These are phyloP conservation scores for Tapirus terrestris DNA, from an alignment of 2,113 vertebrate genomes.

Conservation along the genomic window DNA sequence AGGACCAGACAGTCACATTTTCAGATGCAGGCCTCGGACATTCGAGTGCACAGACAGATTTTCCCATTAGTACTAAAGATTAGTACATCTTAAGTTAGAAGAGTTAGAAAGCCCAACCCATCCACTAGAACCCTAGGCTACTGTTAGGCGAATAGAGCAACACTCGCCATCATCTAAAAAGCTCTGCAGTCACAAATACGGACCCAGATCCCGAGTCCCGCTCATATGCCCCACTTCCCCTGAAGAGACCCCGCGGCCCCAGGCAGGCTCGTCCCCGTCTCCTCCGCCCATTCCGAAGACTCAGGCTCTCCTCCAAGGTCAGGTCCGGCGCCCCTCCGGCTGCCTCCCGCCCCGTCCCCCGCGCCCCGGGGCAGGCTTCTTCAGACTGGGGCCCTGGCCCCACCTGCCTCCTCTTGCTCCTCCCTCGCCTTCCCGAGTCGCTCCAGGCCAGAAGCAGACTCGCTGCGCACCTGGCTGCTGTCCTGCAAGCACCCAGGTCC, in stretches of 20 bases:
- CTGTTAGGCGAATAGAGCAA: neutral
- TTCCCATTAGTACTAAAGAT: neutral
- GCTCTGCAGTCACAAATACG: neutral
- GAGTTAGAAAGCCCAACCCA: neutral
- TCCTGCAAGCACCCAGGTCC: neutral
- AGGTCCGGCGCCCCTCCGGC: neutral
- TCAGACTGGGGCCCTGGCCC: neutral
- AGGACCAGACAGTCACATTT: neutral
- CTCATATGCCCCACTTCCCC: neutral
- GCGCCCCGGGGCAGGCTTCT: accelerated
- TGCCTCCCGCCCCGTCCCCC: neutral
- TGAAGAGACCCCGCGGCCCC: neutral
- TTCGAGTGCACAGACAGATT: neutral
- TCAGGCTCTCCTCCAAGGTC: neutral
- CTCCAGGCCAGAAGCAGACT: neutral
- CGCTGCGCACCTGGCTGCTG: neutral
- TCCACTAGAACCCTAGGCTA: neutral
- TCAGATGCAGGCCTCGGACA: neutral
- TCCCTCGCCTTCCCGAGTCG: neutral
- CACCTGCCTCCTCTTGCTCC: neutral
- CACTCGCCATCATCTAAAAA: neutral
- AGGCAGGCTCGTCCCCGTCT: accelerated
- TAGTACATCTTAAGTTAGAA: too few species aligned
- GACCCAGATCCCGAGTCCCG: neutral
- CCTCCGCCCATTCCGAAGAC: neutral